phyloP scores from a whole-genome alignment of 2,797 vertebrate genomes.

The Bovichtus variegatus region DNA sequence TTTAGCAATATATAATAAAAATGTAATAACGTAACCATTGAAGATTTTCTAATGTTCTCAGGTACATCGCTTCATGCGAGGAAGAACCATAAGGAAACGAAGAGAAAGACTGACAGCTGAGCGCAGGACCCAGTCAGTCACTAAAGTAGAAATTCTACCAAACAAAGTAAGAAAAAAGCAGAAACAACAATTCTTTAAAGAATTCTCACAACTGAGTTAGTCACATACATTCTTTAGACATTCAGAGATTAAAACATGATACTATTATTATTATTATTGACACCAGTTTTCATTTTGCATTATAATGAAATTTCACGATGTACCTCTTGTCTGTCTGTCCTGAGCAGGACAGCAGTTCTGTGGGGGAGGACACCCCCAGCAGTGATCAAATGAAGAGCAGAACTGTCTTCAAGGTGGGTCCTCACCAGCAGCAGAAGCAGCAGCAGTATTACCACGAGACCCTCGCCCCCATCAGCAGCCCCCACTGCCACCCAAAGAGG shows the following conservation, averaged over 20 bases:
- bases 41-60: conserved; percentile 45
- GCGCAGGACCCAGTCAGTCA: conserved; percentile 86
- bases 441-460: conserved; percentile 4
- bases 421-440: neutral
- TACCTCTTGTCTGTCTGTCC: conserved; percentile 1
- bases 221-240: neutral
- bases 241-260: neutral
- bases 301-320: neutral
- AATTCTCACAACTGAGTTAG: too few species aligned
- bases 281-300: neutral
- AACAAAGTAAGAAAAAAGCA: conserved; percentile 82
- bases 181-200: neutral
- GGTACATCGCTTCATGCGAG: conserved; percentile 88
- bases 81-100: conserved; percentile 89
- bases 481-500: conserved; percentile 72
- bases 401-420: neutral
- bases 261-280: neutral
- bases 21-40: neutral
- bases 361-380: conserved; percentile 83
- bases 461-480: conserved; percentile 55
- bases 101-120: conserved; percentile 88
- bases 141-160: conserved; percentile 83
- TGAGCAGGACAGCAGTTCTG: conserved; percentile 85
- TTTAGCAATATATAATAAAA: neutral
- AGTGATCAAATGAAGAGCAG: conserved; percentile 77